Evolutionary conservation across 1,140 invertebrate genomes (phyloP), one percentile per base, ranked within the genome.

Genomic region (Drosophila pseudoobscura): DNA sequence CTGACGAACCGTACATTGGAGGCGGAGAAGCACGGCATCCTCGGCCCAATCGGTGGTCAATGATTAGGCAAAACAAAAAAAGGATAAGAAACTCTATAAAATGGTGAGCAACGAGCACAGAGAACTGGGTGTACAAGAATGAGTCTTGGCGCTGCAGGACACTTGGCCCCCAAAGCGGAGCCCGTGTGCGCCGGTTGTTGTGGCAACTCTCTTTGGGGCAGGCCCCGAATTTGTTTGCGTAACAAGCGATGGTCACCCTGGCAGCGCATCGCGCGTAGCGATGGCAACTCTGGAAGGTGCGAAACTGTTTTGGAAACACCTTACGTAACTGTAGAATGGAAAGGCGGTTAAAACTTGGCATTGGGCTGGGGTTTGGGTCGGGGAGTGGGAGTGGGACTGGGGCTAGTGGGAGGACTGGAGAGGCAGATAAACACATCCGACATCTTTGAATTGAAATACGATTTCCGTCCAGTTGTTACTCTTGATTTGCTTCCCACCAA

Each of bases 21-120:
- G 17, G 89, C 89, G 31, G 89, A 91, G 22, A 78, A 76, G 39
- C 89, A 91, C 5, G 89, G 89, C 89, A 90, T 90, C 41, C n/a
- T 65, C 29, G 9, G n/a, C 4, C 26, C 9, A 39, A 24, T 35
- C 9, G 31, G 8, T 43, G 51, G 35, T 39, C 11, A 39, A 35
- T 35, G 31, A 35, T 35, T 35, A 35, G 31, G 31, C 9, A 3
- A 35, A 39, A 3, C 11, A 39, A 4, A 13, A 13, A 39, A 13
- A 13, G 22, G 17, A 20, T 26, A 29, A 13, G 41, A 52, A 7
- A 22, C n/a, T 43, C 20, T 47, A 5, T 24, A 24, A 49, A 15
- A 11, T n/a, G 46, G 46, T 31, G 9, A 20, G 17, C 15, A 56
- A 26, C 39, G 22, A 3, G 7, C 13, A 35, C 11, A 20, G 61